These are phyloP conservation scores for Ochropacha duplaris DNA, from an alignment of 2,888 invertebrate species.

Conservation along the genomic window DNA sequence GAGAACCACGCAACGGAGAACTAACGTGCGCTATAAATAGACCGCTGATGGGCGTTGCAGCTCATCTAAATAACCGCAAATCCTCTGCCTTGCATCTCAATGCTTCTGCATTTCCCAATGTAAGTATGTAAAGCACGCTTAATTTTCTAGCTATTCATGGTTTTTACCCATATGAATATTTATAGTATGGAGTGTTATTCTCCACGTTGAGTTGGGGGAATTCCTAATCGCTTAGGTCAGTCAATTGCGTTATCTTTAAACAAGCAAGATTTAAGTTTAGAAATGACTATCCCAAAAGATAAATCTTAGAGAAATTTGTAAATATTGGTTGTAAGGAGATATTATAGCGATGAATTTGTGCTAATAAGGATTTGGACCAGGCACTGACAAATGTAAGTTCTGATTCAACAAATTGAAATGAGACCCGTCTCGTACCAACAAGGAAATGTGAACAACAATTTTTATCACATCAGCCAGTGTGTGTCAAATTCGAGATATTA, in stretches of 20 bases:
- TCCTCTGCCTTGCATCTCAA: slow-evolving; percentile 30
- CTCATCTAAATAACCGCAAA: slow-evolving; percentile 50
- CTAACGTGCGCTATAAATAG: slow-evolving; percentile 52
- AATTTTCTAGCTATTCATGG: slow-evolving; percentile 19
- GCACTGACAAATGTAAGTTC: no score
- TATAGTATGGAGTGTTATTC: not conserved
- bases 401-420: no score
- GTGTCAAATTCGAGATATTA: no score
- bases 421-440: no score
- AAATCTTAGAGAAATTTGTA: no score
- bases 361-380: no score
- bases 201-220: not conserved
- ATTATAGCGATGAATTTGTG: no score
- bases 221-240: not conserved
- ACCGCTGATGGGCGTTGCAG: slow-evolving; percentile 33
- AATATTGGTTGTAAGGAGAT: no score
- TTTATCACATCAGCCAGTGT: no score
- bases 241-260: not conserved
- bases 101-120: slow-evolving; percentile 22
- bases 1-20: slow-evolving; percentile 35
- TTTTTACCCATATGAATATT: not conserved
- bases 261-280: not conserved
- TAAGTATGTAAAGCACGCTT: slow-evolving; percentile 10
- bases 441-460: no score
- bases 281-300: no score